Percentiles rank a stretch among this genome's conserved stretches.
These are phyloP conservation scores for Eira barbara DNA, from an alignment of 2,113 vertebrate genomes.

Conservation along the genomic window DNA sequence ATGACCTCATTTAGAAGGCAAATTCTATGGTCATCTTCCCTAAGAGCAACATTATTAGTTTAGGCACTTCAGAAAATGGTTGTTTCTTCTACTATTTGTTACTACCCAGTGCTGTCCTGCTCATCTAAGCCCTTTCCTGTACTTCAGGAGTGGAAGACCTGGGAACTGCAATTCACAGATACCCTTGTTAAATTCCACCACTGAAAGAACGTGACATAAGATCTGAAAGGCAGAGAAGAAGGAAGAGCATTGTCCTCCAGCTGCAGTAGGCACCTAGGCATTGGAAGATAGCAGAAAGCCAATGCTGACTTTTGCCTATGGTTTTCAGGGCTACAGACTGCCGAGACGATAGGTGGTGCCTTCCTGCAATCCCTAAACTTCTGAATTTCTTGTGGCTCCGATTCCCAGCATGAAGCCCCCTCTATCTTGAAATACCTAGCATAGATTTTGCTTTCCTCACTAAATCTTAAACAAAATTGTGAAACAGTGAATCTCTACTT, in stretches of 20 bases:
- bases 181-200: neutral
- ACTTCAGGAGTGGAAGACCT: neutral
- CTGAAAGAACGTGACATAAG: neutral
- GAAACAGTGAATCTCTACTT: neutral
- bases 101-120: neutral
- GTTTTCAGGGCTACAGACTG: neutral
- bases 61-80: neutral
- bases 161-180: neutral
- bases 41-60: neutral
- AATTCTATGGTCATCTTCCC: neutral
- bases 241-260: neutral
- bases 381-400: neutral
- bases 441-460: neutral
- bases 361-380: neutral
- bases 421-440: neutral
- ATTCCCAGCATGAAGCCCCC: neutral
- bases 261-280: neutral
- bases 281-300: neutral
- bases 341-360: neutral
- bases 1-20: neutral
- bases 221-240: neutral
- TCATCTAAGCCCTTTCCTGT: neutral
- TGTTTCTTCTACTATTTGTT: neutral
- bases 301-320: neutral
- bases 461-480: neutral